Conservation (phyloP, 2,888 invertebrate species). For the Apomyelois bistriatella region DNA sequence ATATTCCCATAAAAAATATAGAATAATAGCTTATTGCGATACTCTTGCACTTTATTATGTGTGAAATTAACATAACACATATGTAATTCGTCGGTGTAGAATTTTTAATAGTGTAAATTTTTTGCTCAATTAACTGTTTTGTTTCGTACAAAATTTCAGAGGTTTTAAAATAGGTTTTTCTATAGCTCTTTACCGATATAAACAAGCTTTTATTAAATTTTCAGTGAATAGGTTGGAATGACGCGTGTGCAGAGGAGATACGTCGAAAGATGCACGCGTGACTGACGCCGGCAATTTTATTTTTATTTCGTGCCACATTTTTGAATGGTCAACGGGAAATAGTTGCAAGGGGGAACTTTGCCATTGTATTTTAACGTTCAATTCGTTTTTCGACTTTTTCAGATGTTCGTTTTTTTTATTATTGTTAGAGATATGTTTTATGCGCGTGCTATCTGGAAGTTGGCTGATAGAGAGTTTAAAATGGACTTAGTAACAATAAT, state of each 20-base stretch:
- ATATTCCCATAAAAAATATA: too few relatives aligned
- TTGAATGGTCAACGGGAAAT: constrained; percentile 12
- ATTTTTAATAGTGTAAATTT: too few relatives aligned
- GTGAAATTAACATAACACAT: too few relatives aligned
- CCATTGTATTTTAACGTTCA: neutral
- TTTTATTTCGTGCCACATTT: neutral
- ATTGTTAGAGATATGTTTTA: neutral
- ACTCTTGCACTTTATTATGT: too few relatives aligned
- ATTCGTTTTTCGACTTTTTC: neutral
- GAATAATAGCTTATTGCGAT: too few relatives aligned
- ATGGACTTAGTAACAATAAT: too few relatives aligned
- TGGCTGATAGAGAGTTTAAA: too few relatives aligned
- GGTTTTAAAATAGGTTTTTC: neutral
- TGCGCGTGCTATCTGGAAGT: neutral
- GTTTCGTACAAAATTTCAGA: too few relatives aligned
- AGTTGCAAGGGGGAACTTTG: neutral
- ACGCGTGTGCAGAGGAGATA: constrained; percentile 14
- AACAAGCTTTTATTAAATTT: neutral
- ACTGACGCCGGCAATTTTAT: neutral
- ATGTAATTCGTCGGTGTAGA: too few relatives aligned
- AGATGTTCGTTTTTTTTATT: neutral
- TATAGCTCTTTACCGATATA: neutral
- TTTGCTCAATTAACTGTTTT: too few relatives aligned
- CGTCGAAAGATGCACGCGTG: constrained; percentile 13
- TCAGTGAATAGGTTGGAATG: constrained; percentile 2